Evolutionary conservation across 1,140 invertebrate genomes (phyloP).

Genomic region (Scaptomyza graminum): DNA sequence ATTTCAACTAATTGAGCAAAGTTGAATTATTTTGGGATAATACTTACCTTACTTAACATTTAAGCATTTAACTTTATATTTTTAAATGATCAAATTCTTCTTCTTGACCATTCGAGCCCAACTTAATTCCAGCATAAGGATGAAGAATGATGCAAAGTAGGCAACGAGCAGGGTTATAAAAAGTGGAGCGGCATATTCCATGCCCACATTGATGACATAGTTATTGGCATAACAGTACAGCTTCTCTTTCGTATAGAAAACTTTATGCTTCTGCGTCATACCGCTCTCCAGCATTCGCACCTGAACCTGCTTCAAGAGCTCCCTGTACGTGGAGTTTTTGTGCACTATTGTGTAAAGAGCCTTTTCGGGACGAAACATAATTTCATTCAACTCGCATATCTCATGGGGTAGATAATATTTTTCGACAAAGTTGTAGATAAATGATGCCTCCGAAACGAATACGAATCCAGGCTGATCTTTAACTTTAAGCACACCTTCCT

Average conservation of each 20-base stretch:
- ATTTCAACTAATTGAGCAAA: slow-evolving; percentile 12
- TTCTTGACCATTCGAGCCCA: slow-evolving; percentile 37
- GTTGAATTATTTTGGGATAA: neutral
- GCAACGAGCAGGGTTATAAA: slow-evolving; percentile 57
- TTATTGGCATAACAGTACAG: slow-evolving; percentile 69
- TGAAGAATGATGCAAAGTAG: slow-evolving; percentile 53
- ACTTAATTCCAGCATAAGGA: slow-evolving; percentile 54
- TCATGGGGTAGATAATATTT: slow-evolving; percentile 69
- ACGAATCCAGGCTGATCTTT: slow-evolving; percentile 72
- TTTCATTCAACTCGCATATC: slow-evolving; percentile 78
- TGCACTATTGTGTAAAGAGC: slow-evolving; percentile 54
- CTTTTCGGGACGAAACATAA: slow-evolving; percentile 61
- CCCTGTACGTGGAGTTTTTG: slow-evolving; percentile 66
- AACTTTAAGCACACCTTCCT: slow-evolving; percentile 65
- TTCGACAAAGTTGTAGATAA: slow-evolving; percentile 65
- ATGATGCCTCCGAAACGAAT: slow-evolving; percentile 69
- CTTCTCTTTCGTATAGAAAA: slow-evolving; percentile 62
- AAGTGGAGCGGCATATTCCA: slow-evolving; percentile 77
- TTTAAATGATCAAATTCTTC: neutral
- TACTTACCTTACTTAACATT: slow-evolving; percentile 14
- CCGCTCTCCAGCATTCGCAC: slow-evolving; percentile 68
- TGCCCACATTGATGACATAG: slow-evolving; percentile 74
- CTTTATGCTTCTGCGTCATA: slow-evolving; percentile 57
- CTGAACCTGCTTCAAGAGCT: slow-evolving; percentile 55
- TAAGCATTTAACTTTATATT: neutral